Evolutionary conservation across 1,140 invertebrate genomes (phyloP).

Genomic region (Saccostrea glomerata): DNA sequence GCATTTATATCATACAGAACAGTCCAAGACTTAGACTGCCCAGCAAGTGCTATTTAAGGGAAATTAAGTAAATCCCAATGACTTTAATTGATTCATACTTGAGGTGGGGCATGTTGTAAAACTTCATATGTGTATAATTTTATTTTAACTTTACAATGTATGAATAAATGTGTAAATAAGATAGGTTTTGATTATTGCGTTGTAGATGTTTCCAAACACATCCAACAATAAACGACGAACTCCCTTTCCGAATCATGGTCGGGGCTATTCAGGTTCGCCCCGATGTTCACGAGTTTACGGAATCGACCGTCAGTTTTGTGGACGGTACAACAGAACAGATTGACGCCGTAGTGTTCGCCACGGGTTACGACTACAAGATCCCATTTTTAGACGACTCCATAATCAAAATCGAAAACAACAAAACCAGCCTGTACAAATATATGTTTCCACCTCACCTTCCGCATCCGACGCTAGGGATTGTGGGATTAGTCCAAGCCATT

Average conservation of each 20-base stretch:
- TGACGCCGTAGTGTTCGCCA: conserved; percentile 75
- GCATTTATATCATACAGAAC: too few relatives aligned
- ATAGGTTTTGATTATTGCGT: background rate
- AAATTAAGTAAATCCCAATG: too few relatives aligned
- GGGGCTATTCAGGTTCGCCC: conserved; percentile 79
- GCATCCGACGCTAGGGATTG: conserved; percentile 79
- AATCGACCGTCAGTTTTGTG: conserved; percentile 58
- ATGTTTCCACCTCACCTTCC: conserved; percentile 79
- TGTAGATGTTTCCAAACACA: conserved; percentile 76
- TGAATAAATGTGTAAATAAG: too few relatives aligned
- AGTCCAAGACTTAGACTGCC: too few relatives aligned
- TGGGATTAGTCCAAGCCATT: conserved; percentile 81
- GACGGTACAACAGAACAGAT: conserved; percentile 69
- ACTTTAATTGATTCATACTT: too few relatives aligned
- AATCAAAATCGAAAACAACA: conserved; percentile 71
- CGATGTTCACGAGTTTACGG: conserved; percentile 72
- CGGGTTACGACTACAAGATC: conserved; percentile 75
- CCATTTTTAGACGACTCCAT: conserved; percentile 70
- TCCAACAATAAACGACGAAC: conserved; percentile 82
- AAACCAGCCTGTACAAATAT: conserved; percentile 80
- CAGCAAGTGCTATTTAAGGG: too few relatives aligned
- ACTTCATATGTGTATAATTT: background rate
- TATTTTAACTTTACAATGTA: too few relatives aligned
- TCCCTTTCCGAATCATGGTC: conserved; percentile 80
- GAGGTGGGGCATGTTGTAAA: conserved; percentile 48